Percentiles rank a stretch among this genome's conserved stretches.
Conservation (phyloP, 1,140 invertebrate species). For the Watersipora subatra region DNA sequence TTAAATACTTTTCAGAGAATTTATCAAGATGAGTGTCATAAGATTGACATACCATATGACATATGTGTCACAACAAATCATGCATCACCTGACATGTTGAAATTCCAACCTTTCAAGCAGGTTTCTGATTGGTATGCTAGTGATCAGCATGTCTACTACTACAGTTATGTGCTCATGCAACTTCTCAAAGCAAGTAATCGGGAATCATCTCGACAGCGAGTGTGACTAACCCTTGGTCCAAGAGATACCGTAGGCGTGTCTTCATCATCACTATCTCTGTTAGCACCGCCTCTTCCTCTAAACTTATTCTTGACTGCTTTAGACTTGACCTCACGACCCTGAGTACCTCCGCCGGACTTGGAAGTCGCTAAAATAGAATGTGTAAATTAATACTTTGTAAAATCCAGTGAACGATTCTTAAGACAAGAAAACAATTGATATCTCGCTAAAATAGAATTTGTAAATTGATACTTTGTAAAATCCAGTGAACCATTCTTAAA, state of each 20-base stretch:
- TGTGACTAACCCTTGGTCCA: not conserved
- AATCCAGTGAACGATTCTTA: not conserved
- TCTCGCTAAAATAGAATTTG: conserved; percentile 5
- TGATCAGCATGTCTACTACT: too few relatives aligned
- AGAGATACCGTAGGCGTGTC: conserved; percentile 10
- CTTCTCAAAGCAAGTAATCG: too few relatives aligned
- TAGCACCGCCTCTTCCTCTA: conserved; percentile 44
- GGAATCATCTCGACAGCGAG: too few relatives aligned
- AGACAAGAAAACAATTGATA: conserved; percentile 6
- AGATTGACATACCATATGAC: too few relatives aligned
- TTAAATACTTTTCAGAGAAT: too few relatives aligned
- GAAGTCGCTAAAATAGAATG: conserved; percentile 5
- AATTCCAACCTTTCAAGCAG: too few relatives aligned
- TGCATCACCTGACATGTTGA: too few relatives aligned
- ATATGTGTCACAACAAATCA: too few relatives aligned
- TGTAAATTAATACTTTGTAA: not conserved
- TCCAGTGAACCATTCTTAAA: not conserved
- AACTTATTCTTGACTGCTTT: conserved; percentile 70
- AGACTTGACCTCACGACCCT: conserved; percentile 87
- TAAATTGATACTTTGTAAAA: not conserved
- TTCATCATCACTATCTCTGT: conserved; percentile 39
- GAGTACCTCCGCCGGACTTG: conserved; percentile 73
- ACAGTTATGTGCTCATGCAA: too few relatives aligned
- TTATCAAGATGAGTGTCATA: too few relatives aligned
- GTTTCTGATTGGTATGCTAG: too few relatives aligned